phyloP scores from a whole-genome alignment of 1,140 invertebrate genomes.

The Formica exsecta region DNA sequence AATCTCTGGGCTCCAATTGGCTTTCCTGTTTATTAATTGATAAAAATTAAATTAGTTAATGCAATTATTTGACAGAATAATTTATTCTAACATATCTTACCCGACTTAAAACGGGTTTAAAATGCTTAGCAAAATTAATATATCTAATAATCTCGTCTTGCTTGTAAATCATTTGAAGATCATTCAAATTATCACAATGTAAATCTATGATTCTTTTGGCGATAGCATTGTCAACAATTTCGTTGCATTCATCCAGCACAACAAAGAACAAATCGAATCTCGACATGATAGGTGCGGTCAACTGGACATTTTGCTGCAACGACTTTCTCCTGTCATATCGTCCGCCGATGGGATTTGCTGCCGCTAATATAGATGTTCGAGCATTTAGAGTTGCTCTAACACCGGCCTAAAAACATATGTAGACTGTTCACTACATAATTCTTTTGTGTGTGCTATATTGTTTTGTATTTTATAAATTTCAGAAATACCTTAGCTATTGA shows the following conservation, averaged over 20 bases:
- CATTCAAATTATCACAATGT: conserved; percentile 93
- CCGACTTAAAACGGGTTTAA: conserved; percentile 96
- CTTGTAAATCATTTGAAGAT: conserved; percentile 93
- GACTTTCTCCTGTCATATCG: conserved; percentile 98
- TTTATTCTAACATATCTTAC: conserved; percentile 64
- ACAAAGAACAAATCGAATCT: conserved; percentile 99
- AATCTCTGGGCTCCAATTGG: no score
- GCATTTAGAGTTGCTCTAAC: conserved; percentile 99
- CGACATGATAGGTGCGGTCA: conserved; percentile 99
- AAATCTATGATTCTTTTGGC: conserved; percentile 98
- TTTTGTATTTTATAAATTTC: neutral
- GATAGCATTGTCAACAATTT: conserved; percentile 98
- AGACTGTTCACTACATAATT: neutral
- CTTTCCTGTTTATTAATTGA: neutral
- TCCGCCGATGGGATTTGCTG: conserved; percentile 99
- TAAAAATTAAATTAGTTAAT: conserved; percentile 42
- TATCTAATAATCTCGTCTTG: conserved; percentile 96
- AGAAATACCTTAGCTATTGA: conserved; percentile 95
- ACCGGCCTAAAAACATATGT: conserved; percentile 90
- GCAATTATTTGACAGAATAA: neutral
- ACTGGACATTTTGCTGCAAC: conserved; percentile 96
- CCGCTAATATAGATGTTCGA: conserved; percentile 98
- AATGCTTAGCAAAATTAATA: conserved; percentile 98
- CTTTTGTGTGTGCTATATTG: neutral
- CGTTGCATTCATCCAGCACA: conserved; percentile 97